Evolutionary conservation across 2,888 invertebrate genomes (phyloP).

Genomic region (Spisula subtruncata): DNA sequence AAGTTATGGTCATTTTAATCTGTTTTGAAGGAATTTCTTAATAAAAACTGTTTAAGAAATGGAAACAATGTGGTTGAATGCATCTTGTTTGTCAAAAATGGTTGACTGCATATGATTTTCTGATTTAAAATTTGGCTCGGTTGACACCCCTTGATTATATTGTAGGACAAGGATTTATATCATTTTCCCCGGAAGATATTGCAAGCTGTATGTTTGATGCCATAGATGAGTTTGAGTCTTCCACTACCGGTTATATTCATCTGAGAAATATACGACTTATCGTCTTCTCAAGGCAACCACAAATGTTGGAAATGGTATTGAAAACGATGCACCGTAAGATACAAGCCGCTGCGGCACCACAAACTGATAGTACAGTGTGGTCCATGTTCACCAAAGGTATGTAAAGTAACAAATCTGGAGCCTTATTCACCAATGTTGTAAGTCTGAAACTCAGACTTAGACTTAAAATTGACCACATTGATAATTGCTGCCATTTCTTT

Average conservation of each 20-base stretch:
- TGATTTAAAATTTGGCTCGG: no score
- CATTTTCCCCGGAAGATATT: slow-evolving; percentile 52
- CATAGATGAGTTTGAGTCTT: slow-evolving; percentile 39
- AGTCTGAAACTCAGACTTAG: no score
- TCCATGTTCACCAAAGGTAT: neutral
- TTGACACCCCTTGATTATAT: neutral
- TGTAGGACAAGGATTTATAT: slow-evolving; percentile 50
- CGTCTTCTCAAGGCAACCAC: slow-evolving; percentile 45
- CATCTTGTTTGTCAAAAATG: no score
- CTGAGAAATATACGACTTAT: slow-evolving; percentile 56
- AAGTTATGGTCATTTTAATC: no score
- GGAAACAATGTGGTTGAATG: no score
- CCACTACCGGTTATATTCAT: neutral
- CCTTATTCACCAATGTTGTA: no score
- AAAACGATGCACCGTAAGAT: slow-evolving; percentile 38
- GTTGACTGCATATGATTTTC: no score
- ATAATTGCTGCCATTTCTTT: no score
- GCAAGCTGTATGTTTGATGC: slow-evolving; percentile 63
- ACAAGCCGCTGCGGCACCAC: neutral
- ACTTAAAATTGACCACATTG: no score
- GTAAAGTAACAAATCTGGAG: neutral
- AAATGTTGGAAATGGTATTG: slow-evolving; percentile 42
- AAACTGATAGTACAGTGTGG: neutral
- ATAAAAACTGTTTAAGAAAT: no score
- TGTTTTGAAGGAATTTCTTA: no score